Percentiles rank a stretch among this genome's conserved stretches.
These are phyloP conservation scores for Apodemia mormo DNA, from an alignment of 2,888 invertebrate genomes.

Conservation along the genomic window DNA sequence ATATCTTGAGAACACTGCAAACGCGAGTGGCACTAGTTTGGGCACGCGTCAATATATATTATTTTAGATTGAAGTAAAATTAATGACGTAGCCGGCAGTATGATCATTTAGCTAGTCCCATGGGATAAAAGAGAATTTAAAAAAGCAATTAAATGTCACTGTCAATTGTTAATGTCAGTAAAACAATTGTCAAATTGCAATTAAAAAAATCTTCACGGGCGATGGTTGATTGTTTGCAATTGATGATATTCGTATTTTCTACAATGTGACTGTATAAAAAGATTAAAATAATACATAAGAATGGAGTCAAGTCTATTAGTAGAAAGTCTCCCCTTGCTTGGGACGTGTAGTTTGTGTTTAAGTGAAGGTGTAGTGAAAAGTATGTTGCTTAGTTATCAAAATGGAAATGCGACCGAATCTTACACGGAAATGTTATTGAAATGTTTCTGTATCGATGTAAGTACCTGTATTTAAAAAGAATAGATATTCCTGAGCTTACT, in stretches of 20 bases:
- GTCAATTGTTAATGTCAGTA: not conserved
- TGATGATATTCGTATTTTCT: not conserved
- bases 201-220: not conserved
- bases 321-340: slow-evolving; percentile 62
- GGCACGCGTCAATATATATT: no score
- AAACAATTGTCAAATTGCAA: not conserved
- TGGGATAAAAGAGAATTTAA: no score
- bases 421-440: slow-evolving; percentile 63
- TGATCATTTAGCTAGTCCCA: not conserved
- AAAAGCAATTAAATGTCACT: not conserved
- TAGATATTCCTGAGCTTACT: not conserved
- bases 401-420: slow-evolving; percentile 50
- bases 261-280: not conserved
- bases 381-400: slow-evolving; percentile 57
- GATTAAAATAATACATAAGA: slow-evolving; percentile 6
- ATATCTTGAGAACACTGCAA: no score
- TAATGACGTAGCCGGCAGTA: not conserved
- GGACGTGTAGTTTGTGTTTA: slow-evolving; percentile 69
- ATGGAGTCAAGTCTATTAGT: slow-evolving; percentile 59
- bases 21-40: no score
- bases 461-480: slow-evolving; percentile 42
- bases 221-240: not conserved
- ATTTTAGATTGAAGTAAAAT: no score
- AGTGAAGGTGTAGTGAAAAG: slow-evolving; percentile 66
- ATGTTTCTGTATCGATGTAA: slow-evolving; percentile 71